Evolutionary conservation across 1,140 invertebrate genomes (phyloP).

Genomic region (Drosophila leontia): DNA sequence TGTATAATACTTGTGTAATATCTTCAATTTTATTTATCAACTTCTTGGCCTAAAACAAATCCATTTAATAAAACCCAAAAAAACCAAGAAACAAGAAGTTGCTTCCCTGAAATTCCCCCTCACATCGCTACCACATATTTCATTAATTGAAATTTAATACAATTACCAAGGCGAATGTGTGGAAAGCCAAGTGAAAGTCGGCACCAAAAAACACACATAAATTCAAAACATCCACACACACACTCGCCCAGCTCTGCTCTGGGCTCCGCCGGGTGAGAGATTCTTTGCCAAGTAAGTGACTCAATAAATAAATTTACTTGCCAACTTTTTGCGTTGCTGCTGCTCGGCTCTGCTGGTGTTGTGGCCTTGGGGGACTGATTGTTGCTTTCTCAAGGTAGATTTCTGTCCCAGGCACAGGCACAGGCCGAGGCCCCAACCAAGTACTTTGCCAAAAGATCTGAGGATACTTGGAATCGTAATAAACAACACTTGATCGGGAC

Average conservation of each 20-base stretch:
- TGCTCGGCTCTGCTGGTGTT: conserved; percentile 4
- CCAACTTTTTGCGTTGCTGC: conserved; percentile 34
- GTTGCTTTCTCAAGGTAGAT: conserved; percentile 46
- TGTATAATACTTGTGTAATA: no score
- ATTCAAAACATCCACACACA: conserved; percentile 40
- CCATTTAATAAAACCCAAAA: background rate
- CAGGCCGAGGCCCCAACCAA: background rate
- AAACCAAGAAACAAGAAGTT: background rate
- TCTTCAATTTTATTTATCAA: background rate
- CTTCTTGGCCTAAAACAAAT: background rate
- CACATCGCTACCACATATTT: conserved; percentile 42
- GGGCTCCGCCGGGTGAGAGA: conserved; percentile 4
- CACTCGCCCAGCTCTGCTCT: background rate
- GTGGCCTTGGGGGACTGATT: conserved; percentile 48
- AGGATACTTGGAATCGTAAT: conserved; percentile 31
- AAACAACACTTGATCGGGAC: conserved; percentile 42
- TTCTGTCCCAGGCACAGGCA: conserved; percentile 8
- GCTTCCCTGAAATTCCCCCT: background rate
- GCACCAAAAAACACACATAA: conserved; percentile 59
- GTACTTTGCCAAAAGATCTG: conserved; percentile 32
- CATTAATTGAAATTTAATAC: conserved; percentile 82
- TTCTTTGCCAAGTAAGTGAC: conserved; percentile 68
- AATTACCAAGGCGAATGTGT: conserved; percentile 61
- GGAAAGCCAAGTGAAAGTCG: conserved; percentile 63
- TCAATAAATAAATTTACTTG: conserved; percentile 78